Conservation (phyloP, 2,797 vertebrate species). For the Sebastes kiyomatsui region DNA sequence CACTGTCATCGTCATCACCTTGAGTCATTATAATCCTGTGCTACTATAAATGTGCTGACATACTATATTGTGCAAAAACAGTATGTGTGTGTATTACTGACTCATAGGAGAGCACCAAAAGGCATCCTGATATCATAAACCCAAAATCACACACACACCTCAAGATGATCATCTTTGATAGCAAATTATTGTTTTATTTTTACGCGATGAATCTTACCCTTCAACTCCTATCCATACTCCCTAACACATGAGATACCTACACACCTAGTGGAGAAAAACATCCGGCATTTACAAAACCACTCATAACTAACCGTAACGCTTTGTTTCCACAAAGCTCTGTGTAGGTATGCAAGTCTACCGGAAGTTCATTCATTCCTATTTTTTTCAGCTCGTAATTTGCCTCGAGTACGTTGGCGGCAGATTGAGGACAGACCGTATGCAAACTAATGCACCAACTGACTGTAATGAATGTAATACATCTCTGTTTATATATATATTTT, state of each 20-base stretch:
- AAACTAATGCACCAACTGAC: too few relatives aligned
- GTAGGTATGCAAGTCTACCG: too few relatives aligned
- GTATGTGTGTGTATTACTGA: background rate
- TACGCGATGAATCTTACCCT: background rate
- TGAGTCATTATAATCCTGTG: slow-evolving; percentile 26
- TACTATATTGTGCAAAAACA: background rate
- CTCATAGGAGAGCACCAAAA: background rate
- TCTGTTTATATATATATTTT: too few relatives aligned
- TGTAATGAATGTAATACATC: too few relatives aligned
- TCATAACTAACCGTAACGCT: too few relatives aligned
- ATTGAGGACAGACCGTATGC: too few relatives aligned
- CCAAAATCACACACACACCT: background rate
- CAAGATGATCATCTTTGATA: background rate
- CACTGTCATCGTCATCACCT: slow-evolving; percentile 32
- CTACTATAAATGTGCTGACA: slow-evolving; percentile 44
- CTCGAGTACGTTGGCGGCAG: too few relatives aligned
- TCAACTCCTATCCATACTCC: background rate
- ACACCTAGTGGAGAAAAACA: background rate
- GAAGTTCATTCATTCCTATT: too few relatives aligned
- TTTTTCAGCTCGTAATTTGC: too few relatives aligned
- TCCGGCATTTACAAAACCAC: background rate
- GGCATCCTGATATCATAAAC: background rate
- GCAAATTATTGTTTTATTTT: background rate
- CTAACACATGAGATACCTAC: background rate
- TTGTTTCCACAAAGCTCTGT: too few relatives aligned